Evolutionary conservation across 2,113 vertebrate genomes (phyloP), one percentile per base, ranked within the genome.

Genomic region (Coptodon bakossiorum): DNA sequence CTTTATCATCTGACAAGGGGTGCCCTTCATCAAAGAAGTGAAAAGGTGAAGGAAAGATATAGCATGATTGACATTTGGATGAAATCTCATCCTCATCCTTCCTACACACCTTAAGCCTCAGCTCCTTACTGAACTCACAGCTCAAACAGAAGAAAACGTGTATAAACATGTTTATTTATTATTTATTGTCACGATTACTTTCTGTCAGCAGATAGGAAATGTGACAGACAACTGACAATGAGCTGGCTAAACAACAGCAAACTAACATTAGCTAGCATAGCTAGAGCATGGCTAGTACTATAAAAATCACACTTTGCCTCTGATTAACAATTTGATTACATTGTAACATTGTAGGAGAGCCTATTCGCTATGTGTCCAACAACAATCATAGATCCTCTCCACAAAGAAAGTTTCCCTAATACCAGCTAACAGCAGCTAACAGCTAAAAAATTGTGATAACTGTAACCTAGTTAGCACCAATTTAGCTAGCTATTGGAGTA

Each of bases 331-430:
- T 66, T 38, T 66, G 34, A 66, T 66, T 38, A 66, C 3, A 66
- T 22, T 66, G 6, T 66, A 36, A 66, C 4, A 38, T 66, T 63
- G 59, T 63, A 63, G 59, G 61, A 38, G 2, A 66, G 1, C 34
- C 19, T 66, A 66, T 38, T 66, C 3, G 0, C 4, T 38, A 38
- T n/a, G 17, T 66, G 0, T 66, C 10, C 31, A 38, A 66, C 19
- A 66, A 38, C 61, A 66, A 13, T 66, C 17, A 5, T 38, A 38
- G 6, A 66, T 66, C 6, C 19, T 36, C 61, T 66, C 19, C 31
- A 36, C 34, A 38, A 66, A n/a, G 4, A 66, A 66, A 38, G 61
- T 66, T 22, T 7, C 10, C 10, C 1, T 13, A 66, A 66, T 66
- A 66, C 19, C 31, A 38, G 34, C 61, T 13, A 66, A 13, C 34